phyloP scores from a whole-genome alignment of 2,113 vertebrate species.

The human (Homo sapiens) region DNA sequence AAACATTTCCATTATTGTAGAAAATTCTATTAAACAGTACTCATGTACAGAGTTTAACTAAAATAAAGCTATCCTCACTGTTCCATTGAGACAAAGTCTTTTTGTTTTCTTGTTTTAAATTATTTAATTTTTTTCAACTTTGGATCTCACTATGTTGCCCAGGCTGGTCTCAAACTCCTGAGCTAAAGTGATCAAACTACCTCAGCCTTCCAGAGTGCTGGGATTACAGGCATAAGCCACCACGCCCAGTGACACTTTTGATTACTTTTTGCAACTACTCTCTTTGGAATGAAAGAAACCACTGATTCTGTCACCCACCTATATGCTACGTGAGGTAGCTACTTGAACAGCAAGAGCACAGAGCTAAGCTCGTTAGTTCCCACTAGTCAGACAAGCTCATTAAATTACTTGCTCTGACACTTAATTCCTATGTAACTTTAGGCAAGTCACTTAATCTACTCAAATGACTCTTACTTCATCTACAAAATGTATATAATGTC shows the following conservation, averaged over 20 bases:
- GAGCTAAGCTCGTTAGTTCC: neutral
- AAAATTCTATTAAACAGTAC: conserved; percentile 16
- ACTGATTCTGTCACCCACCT: neutral
- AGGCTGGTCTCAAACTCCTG: too few species aligned
- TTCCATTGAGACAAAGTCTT: conserved; percentile 23
- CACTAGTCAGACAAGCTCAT: neutral
- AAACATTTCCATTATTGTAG: conserved; percentile 5
- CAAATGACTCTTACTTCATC: neutral
- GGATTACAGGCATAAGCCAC: too few species aligned
- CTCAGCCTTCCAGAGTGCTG: too few species aligned
- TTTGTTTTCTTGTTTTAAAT: too few species aligned
- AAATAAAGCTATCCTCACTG: conserved; percentile 20
- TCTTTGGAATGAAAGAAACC: neutral
- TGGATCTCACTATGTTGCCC: too few species aligned
- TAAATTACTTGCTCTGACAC: neutral
- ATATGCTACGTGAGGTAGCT: neutral
- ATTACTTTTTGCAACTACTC: conserved; percentile 16
- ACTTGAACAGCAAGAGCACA: neutral
- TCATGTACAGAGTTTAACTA: conserved; percentile 5
- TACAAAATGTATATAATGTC: neutral
- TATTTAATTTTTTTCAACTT: too few species aligned
- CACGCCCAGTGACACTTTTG: neutral
- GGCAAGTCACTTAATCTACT: conserved; percentile 8
- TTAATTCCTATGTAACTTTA: neutral
- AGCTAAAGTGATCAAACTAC: too few species aligned